phyloP scores from a whole-genome alignment of 37 sponge, comb jelly and placozoan genomes.

The Dysidea cf. avara region DNA sequence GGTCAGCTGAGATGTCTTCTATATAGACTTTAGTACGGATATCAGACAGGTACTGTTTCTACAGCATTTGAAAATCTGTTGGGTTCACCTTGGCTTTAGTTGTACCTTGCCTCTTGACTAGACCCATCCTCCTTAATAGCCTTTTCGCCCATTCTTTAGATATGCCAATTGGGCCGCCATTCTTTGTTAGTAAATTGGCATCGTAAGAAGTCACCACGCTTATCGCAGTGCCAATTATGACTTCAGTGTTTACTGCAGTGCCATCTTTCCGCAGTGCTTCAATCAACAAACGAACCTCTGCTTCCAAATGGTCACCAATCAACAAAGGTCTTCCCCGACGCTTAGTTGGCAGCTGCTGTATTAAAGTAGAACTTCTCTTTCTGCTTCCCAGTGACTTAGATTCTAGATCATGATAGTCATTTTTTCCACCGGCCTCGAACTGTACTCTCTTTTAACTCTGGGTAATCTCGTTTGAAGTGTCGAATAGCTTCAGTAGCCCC shows the following conservation, averaged over 20 bases:
- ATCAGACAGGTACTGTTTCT: slow-evolving; percentile 21
- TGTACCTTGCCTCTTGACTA: slow-evolving; percentile 18
- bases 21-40: background rate
- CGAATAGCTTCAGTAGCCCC: slow-evolving; percentile 10
- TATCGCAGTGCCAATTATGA: no score
- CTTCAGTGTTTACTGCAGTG: background rate
- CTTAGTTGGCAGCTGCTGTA: background rate
- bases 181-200: no score
- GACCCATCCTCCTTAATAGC: slow-evolving; percentile 28
- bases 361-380: no score
- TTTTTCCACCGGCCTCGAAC: slow-evolving; percentile 19
- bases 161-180: slow-evolving; percentile 1
- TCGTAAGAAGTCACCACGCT: no score
- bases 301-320: background rate
- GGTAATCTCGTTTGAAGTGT: slow-evolving; percentile 10
- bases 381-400: background rate
- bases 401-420: background rate
- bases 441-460: slow-evolving; percentile 16
- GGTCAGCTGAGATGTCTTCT: slow-evolving; percentile 19
- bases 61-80: slow-evolving; percentile 8
- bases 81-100: slow-evolving; percentile 19
- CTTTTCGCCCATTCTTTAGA: slow-evolving; percentile 25
- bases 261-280: background rate
- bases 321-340: no score
- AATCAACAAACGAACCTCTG: background rate